Conservation (phyloP, 2,113 vertebrate species). For the Caranx melampygus region DNA sequence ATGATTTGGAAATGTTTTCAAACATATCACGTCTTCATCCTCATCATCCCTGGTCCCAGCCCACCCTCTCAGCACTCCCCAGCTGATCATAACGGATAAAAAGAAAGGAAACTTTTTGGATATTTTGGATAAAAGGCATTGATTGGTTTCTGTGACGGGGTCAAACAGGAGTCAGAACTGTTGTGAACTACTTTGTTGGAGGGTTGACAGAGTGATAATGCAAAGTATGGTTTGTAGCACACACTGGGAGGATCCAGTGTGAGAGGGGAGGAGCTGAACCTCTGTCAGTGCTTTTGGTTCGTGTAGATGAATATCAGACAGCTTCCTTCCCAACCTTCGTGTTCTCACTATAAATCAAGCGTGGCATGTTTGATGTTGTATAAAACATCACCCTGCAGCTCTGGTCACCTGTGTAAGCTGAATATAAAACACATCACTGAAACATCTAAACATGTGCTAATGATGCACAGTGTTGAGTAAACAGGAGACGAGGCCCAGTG, state of each 20-base stretch:
- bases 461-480: too few relatives aligned
- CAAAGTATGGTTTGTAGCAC: too few relatives aligned
- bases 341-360: slow-evolving; percentile 9
- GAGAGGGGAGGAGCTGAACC: not conserved
- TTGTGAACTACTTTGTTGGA: not conserved
- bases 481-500: too few relatives aligned
- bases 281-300: slow-evolving; percentile 30
- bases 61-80: not conserved
- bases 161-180: not conserved
- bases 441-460: not conserved
- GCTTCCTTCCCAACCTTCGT: not conserved
- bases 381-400: not conserved
- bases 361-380: not conserved
- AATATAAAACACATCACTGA: not conserved
- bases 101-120: not conserved
- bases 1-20: not conserved
- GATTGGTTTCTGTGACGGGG: not conserved
- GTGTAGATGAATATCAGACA: slow-evolving; percentile 23
- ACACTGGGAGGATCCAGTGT: too few relatives aligned
- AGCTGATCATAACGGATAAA: not conserved
- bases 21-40: not conserved
- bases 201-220: not conserved
- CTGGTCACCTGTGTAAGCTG: not conserved
- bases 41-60: not conserved
- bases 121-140: not conserved